phyloP scores from a whole-genome alignment of 2,888 invertebrate genomes.

The Stegana nigrithorax region DNA sequence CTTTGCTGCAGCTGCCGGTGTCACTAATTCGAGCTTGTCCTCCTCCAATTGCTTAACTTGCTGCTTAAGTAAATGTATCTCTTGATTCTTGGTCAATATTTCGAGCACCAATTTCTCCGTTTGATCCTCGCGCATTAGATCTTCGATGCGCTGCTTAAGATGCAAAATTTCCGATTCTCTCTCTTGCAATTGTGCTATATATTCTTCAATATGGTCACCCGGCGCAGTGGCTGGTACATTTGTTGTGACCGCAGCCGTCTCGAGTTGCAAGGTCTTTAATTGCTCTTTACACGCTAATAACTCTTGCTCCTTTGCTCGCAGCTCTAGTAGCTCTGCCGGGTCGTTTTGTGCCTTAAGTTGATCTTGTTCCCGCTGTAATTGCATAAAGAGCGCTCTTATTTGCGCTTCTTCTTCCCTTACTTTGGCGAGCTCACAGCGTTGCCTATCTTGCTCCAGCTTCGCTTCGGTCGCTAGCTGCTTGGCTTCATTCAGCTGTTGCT shows the following conservation, averaged over 20 bases:
- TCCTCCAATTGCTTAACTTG: slow-evolving; percentile 69
- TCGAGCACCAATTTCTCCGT: slow-evolving; percentile 66
- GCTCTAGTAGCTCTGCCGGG: neutral
- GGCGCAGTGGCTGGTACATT: slow-evolving; percentile 1
- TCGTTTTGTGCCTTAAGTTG: slow-evolving; percentile 11
- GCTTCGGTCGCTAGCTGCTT: neutral
- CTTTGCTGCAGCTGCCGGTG: slow-evolving; percentile 6
- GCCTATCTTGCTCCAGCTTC: neutral
- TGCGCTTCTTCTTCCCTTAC: neutral
- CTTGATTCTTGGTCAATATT: slow-evolving; percentile 66
- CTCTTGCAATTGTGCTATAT: slow-evolving; percentile 56
- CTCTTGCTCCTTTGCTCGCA: neutral
- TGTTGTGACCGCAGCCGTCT: slow-evolving; percentile 25
- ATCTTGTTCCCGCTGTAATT: slow-evolving; percentile 28
- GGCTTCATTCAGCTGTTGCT: neutral
- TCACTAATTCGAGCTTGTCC: slow-evolving; percentile 66
- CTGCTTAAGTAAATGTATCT: slow-evolving; percentile 66
- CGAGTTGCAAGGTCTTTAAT: slow-evolving; percentile 23
- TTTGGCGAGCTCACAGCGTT: slow-evolving; percentile 8
- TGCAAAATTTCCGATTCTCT: slow-evolving; percentile 65
- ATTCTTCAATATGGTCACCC: slow-evolving; percentile 42
- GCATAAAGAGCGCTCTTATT: slow-evolving; percentile 7
- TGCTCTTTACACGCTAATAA: neutral
- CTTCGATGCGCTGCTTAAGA: slow-evolving; percentile 65
- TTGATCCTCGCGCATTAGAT: slow-evolving; percentile 68